Conservation (phyloP, 1,140 invertebrate genomes). For the Liolophura sinensis region DNA sequence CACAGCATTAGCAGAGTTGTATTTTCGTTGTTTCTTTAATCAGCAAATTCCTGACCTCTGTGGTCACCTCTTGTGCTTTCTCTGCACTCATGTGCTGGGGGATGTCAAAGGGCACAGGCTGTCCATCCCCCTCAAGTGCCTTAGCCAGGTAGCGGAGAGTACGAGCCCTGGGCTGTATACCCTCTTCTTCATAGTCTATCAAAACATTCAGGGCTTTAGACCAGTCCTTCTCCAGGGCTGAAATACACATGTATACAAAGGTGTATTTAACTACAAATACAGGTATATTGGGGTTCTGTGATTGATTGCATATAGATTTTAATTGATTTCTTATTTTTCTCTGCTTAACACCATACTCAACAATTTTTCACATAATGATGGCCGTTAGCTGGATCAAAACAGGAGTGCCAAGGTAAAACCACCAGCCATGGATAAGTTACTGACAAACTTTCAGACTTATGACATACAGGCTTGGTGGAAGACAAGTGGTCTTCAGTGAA, state of each 20-base stretch:
- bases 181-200: slow-evolving; percentile 81
- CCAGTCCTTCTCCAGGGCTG: slow-evolving; percentile 62
- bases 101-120: slow-evolving; percentile 71
- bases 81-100: slow-evolving; percentile 42
- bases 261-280: slow-evolving; percentile 4
- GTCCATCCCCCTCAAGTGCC: slow-evolving; percentile 68
- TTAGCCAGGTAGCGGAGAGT: slow-evolving; percentile 70
- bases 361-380: too few species aligned
- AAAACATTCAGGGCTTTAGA: slow-evolving; percentile 76
- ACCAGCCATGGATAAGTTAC: not conserved
- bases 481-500: not conserved
- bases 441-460: too few species aligned
- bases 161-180: slow-evolving; percentile 69
- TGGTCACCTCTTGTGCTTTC: too few species aligned
- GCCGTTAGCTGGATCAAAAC: too few species aligned
- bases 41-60: too few species aligned
- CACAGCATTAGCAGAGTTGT: too few species aligned
- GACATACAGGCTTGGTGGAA: not conserved
- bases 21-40: too few species aligned
- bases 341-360: too few species aligned
- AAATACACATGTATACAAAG: slow-evolving; percentile 10
- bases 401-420: not conserved
- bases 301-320: not conserved
- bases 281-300: not conserved
- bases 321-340: not conserved